Conservation (phyloP, 1,140 invertebrate species). For the Drosophila prosaltans region DNA sequence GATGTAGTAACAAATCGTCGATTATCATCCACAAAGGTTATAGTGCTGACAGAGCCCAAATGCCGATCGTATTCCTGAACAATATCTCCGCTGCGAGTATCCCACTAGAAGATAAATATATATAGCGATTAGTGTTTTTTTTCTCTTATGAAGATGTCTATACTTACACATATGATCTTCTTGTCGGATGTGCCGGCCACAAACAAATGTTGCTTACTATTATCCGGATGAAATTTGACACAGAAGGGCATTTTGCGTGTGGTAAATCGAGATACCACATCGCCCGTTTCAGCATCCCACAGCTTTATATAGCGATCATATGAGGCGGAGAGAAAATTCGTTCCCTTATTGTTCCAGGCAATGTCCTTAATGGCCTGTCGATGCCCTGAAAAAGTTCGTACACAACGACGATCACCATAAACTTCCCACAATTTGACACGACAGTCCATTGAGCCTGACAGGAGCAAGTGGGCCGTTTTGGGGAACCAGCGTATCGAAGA, state of each 20-base stretch:
- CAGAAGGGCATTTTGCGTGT: slow-evolving; percentile 98
- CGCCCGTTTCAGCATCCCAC: slow-evolving; percentile 99
- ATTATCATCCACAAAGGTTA: slow-evolving; percentile 99
- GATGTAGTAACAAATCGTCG: slow-evolving; percentile 98
- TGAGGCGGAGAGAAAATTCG: slow-evolving; percentile 96
- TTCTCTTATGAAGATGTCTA: not conserved
- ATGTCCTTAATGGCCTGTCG: slow-evolving; percentile 98
- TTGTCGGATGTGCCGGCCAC: slow-evolving; percentile 99
- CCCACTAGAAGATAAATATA: slow-evolving; percentile 90
- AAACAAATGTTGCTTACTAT: slow-evolving; percentile 98
- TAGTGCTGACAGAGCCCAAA: slow-evolving; percentile 98
- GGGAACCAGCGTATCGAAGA: slow-evolving; percentile 98
- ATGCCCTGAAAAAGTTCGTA: slow-evolving; percentile 98
- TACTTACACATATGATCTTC: slow-evolving; percentile 98
- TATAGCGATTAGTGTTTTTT: slow-evolving; percentile 16
- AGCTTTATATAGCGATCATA: slow-evolving; percentile 97
- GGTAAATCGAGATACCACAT: slow-evolving; percentile 95
- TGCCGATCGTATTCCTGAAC: slow-evolving; percentile 99
- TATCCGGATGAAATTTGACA: slow-evolving; percentile 98
- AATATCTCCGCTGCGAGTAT: slow-evolving; percentile 96
- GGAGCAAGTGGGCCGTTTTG: slow-evolving; percentile 94
- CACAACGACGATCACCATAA: slow-evolving; percentile 96
- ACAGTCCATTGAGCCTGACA: slow-evolving; percentile 98
- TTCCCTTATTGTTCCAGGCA: slow-evolving; percentile 97
- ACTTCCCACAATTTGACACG: slow-evolving; percentile 99